Conservation (phyloP, 2,113 vertebrate genomes). For the Colossoma macropomum region DNA sequence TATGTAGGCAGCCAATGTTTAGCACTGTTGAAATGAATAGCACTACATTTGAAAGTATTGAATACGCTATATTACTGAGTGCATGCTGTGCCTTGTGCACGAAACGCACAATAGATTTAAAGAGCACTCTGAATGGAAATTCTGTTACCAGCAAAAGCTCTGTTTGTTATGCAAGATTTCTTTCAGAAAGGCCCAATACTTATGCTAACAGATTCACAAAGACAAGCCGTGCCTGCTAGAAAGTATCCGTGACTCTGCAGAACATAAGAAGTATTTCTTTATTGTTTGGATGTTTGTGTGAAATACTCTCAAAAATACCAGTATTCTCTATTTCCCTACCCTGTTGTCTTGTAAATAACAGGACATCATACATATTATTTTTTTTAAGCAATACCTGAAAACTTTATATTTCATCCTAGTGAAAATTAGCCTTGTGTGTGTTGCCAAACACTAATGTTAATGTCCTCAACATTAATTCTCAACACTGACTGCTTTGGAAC, state of each 20-base stretch:
- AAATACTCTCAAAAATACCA: not conserved
- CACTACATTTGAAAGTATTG: conserved; percentile 22
- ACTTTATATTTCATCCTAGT: not conserved
- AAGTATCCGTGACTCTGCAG: not conserved
- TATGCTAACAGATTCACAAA: not conserved
- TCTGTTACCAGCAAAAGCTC: conserved; percentile 28
- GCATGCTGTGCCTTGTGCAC: conserved; percentile 32
- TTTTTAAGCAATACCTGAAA: conserved; percentile 37
- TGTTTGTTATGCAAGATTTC: conserved; percentile 3
- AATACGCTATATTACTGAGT: conserved; percentile 10
- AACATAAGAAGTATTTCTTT: not conserved
- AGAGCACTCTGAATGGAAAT: not conserved
- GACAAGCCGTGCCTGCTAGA: not conserved
- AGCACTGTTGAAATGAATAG: conserved; percentile 24
- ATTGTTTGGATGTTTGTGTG: not conserved
- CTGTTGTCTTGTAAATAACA: not conserved
- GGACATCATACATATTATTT: not conserved
- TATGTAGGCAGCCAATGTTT: not conserved
- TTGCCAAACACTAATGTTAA: conserved; percentile 20
- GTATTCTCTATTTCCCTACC: not conserved
- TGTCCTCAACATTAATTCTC: too few species aligned
- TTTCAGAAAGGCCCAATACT: not conserved
- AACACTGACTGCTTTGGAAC: conserved; percentile 1
- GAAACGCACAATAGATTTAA: not conserved
- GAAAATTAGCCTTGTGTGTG: not conserved